phyloP scores from a whole-genome alignment of 2,797 vertebrate genomes.

The Natrix natrix region DNA sequence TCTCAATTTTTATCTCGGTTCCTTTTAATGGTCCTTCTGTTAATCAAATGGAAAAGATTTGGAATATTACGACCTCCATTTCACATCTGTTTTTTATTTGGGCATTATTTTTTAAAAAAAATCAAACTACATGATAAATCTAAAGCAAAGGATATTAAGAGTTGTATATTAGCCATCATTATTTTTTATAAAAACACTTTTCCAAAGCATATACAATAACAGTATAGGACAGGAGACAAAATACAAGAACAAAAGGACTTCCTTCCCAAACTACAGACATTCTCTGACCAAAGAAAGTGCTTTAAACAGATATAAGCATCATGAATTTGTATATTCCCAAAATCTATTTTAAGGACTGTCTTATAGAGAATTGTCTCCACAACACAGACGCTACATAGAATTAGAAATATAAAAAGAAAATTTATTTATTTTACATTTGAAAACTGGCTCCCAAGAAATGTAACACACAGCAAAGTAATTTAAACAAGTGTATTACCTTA shows the following conservation, averaged over 20 bases:
- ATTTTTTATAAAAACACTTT: conserved; percentile 40
- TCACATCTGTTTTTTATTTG: not conserved
- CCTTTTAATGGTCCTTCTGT: not conserved
- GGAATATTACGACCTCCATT: not conserved
- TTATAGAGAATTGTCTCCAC: conserved; percentile 38
- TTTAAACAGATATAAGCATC: conserved; percentile 37
- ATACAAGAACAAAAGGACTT: conserved; percentile 26
- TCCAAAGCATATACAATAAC: conserved; percentile 21
- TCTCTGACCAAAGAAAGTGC: conserved; percentile 15
- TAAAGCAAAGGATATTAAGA: conserved; percentile 20
- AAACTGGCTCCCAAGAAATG: conserved; percentile 46
- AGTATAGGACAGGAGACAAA: conserved; percentile 30
- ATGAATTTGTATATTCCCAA: conserved; percentile 42
- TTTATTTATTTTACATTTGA: conserved; percentile 57
- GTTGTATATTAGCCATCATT: conserved; percentile 42
- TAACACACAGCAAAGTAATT: conserved; percentile 37
- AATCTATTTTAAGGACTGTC: conserved; percentile 44
- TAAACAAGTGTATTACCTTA: conserved; percentile 11
- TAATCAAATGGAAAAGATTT: not conserved
- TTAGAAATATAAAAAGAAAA: conserved; percentile 44
- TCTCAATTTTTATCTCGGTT: not conserved
- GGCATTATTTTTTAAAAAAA: conserved; percentile 24
- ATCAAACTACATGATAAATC: not conserved
- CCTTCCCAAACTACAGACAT: conserved; percentile 23
- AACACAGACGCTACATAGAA: conserved; percentile 56